Evolutionary conservation across 1,140 invertebrate species (phyloP).

Genomic region (Plectrocnemia conspersa): DNA sequence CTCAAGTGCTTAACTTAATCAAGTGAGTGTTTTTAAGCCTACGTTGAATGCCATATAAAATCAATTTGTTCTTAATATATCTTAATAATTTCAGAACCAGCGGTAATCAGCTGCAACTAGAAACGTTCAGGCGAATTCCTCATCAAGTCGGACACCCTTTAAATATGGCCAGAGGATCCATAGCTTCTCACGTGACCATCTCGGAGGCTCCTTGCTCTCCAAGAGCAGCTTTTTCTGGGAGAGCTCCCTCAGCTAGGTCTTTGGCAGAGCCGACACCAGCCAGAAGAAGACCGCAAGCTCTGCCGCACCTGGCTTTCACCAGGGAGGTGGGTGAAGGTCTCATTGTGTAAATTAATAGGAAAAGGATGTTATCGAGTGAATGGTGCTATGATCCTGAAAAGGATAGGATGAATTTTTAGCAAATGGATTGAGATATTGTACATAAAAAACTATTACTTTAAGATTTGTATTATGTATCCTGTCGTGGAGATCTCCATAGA

Average conservation of each 20-base stretch:
- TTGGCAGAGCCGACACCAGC: neutral
- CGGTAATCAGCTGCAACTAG: constrained; percentile 66
- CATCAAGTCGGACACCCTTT: constrained; percentile 39
- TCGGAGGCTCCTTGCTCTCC: constrained; percentile 36
- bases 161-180: constrained; percentile 41
- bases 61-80: neutral
- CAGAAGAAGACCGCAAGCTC: constrained; percentile 26
- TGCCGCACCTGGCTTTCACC: constrained; percentile 77
- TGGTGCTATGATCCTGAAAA: constrained; percentile 2
- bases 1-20: constrained; percentile 75
- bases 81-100: constrained; percentile 52
- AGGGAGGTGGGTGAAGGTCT: constrained; percentile 77
- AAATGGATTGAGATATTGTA: constrained; percentile 22
- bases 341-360: constrained; percentile 59
- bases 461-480: too few relatives aligned
- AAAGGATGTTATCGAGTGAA: too few relatives aligned
- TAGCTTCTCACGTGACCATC: constrained; percentile 41
- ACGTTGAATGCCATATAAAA: neutral
- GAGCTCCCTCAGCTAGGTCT: constrained; percentile 9
- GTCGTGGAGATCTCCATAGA: too few relatives aligned
- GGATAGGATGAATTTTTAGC: constrained; percentile 25
- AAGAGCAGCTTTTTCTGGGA: neutral
- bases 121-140: constrained; percentile 67
- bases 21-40: constrained; percentile 53
- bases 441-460: too few relatives aligned